Evolutionary conservation across 2,888 invertebrate genomes (phyloP).

Genomic region (Aphidoletes aphidimyza): DNA sequence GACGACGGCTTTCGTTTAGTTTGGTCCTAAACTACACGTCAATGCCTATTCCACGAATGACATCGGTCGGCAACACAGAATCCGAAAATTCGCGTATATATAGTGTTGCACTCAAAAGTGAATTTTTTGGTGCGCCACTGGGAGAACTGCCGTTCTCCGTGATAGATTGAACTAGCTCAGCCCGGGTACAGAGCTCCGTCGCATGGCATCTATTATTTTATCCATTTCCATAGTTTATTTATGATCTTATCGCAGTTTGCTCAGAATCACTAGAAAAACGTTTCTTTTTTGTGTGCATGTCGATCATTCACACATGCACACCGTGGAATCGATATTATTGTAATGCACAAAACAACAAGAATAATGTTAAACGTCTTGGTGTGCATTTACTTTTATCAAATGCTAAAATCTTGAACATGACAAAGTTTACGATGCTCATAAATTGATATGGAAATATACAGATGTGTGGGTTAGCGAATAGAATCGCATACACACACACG

Average conservation of each 20-base stretch:
- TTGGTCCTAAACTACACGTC: no score
- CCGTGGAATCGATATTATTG: background rate
- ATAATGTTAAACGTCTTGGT: background rate
- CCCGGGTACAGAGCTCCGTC: no score
- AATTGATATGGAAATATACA: background rate
- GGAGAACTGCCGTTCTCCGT: no score
- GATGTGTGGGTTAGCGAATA: background rate
- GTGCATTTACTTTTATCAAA: background rate
- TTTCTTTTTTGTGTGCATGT: background rate
- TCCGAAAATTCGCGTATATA: no score
- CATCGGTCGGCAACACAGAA: no score
- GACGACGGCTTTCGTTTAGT: no score
- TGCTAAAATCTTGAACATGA: background rate
- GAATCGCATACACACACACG: background rate
- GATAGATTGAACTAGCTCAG: no score
- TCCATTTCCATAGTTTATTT: no score
- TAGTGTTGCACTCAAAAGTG: no score
- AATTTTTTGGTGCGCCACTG: no score
- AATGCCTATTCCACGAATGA: no score
- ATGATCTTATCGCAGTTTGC: background rate
- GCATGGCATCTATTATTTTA: no score
- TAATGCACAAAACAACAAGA: background rate
- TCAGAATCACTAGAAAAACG: background rate
- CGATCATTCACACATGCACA: background rate
- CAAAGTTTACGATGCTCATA: background rate